Evolutionary conservation across 2,113 vertebrate species (phyloP), one percentile per base, ranked within the genome.

Genomic region (Caranx ignobilis): DNA sequence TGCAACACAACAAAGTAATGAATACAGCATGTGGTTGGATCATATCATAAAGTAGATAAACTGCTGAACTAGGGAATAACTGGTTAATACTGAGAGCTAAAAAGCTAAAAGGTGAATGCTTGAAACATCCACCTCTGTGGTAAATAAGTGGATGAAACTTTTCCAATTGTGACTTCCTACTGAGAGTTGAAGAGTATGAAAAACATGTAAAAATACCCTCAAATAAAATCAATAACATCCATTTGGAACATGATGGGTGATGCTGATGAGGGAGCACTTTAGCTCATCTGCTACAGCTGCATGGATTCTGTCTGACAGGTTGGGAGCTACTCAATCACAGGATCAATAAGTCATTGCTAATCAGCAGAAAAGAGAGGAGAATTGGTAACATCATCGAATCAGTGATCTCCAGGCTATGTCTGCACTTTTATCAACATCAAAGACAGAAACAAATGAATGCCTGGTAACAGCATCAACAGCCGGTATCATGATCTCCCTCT

Each of bases 301-400:
- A 31, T 18, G 12, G 9, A 52, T 57, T 32, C 3, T 26, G n/a
- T 35, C 9, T 45, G 19, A 54, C 19, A 59, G 50, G 2, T 19
- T 65, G 37, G 37, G 50, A 34, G 56, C 43, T 4, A 59, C 21
- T 73, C 8, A 72, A 45, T 41, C 2, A 45, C 7, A 72, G 35
- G 7, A 81, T 82, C 72, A 66, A 83, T 76, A 71, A 77, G 11
- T 3, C 47, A 1, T 3, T 59, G n/a, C 32, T 47, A 56, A 55
- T 69, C 13, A 84, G 50, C 32, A 69, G 52, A 68, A 48, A 48
- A 71, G 32, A 45, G 12, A 52, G 62, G 45, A 47, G 12, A 75
- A 41, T 77, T 12, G 41, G 39, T 62, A 48, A 5, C 5, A 62
- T 39, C 6, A 43, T n/a, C 16, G 3, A 73, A 72, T 68, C 13